Conservation (phyloP, 2,888 invertebrate species). For the Hymenopus coronatus region DNA sequence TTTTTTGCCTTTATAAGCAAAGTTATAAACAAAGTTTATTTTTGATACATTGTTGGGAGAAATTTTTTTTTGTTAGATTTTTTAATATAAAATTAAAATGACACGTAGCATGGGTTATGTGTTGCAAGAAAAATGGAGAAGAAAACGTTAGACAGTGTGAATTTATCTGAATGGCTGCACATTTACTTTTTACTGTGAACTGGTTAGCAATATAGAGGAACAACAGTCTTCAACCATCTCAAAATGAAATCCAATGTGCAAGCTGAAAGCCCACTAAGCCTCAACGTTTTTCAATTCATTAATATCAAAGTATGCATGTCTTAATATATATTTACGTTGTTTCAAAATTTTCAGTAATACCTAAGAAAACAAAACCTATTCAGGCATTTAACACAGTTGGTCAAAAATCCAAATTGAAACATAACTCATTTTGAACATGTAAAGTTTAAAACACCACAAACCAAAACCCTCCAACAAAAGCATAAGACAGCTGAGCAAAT, state of each 20-base stretch:
- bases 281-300: constrained; percentile 33
- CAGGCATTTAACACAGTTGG: neutral
- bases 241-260: constrained; percentile 26
- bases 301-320: constrained; percentile 5
- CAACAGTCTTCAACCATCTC: constrained; percentile 25
- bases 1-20: constrained; percentile 44
- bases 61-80: constrained; percentile 56
- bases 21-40: constrained; percentile 56
- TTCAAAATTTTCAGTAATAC: constrained; percentile 13
- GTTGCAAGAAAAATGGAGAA: constrained; percentile 32
- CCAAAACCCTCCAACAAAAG: constrained; percentile 25
- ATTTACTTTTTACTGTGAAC: constrained; percentile 15
- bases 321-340: neutral
- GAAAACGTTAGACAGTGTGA: constrained; percentile 32
- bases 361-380: neutral
- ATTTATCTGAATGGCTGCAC: constrained; percentile 24
- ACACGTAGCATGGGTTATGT: constrained; percentile 32
- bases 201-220: constrained; percentile 1
- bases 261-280: constrained; percentile 29
- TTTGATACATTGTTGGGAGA: constrained; percentile 65
- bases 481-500: constrained; percentile 14
- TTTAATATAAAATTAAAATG: constrained; percentile 42
- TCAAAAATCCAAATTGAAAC: neutral
- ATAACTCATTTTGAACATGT: neutral
- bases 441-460: constrained; percentile 9